phyloP scores from a whole-genome alignment of 2,888 invertebrate species.

The Morpho deidamia region DNA sequence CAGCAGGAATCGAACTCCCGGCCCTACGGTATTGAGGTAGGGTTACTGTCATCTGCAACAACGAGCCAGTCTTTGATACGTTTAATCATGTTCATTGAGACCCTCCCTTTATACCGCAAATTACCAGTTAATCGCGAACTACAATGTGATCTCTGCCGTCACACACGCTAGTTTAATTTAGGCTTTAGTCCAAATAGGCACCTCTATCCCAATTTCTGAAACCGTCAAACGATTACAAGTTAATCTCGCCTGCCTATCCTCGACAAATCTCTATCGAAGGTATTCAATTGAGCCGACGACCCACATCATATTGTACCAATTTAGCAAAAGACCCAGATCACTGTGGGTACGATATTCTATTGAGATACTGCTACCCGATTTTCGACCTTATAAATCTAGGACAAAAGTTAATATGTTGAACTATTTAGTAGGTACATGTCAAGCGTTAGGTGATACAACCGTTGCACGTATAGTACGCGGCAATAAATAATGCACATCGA shows the following conservation, averaged over 20 bases:
- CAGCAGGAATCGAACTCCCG: too few relatives aligned
- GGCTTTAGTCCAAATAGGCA: background rate
- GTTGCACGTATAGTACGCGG: too few relatives aligned
- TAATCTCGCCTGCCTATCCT: slow-evolving; percentile 2
- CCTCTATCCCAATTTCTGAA: slow-evolving; percentile 5
- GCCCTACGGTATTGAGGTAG: too few relatives aligned
- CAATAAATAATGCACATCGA: too few relatives aligned
- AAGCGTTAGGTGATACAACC: slow-evolving; percentile 4
- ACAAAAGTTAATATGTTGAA: background rate
- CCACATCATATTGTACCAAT: slow-evolving; percentile 4
- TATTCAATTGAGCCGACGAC: slow-evolving; percentile 3
- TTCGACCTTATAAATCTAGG: background rate
- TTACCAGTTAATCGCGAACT: background rate
- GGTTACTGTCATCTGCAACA: too few relatives aligned
- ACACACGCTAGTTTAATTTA: background rate
- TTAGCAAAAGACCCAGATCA: slow-evolving; percentile 8
- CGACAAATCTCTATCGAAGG: slow-evolving; percentile 6
- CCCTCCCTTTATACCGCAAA: background rate
- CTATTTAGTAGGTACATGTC: background rate
- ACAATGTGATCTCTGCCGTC: background rate
- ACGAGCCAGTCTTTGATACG: too few relatives aligned
- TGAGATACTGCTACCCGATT: background rate
- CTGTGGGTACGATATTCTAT: slow-evolving; percentile 3
- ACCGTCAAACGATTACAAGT: slow-evolving; percentile 3
- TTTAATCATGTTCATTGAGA: too few relatives aligned